phyloP scores from a whole-genome alignment of 1,140 invertebrate species.

The Pseudomyrmex pallidus region DNA sequence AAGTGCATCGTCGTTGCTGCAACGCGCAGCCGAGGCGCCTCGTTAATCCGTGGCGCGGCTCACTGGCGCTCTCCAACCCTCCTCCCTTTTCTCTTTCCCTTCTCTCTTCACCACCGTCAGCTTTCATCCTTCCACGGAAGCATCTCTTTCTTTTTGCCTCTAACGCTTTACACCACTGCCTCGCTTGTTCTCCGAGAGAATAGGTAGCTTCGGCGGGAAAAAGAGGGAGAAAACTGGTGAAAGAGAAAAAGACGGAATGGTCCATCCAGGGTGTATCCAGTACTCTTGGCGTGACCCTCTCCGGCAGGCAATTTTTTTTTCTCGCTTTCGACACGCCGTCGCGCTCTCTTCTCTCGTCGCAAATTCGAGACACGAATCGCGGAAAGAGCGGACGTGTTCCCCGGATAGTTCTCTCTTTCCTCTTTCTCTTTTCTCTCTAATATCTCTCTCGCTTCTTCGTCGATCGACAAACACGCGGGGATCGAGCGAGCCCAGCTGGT shows the following conservation, averaged over 20 bases:
- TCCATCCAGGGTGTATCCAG: constrained; percentile 1
- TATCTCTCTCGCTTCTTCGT: background rate
- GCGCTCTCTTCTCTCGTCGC: background rate
- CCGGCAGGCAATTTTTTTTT: constrained; percentile 28
- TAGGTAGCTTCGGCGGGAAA: background rate
- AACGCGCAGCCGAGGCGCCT: constrained; percentile 47
- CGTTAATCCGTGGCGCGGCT: constrained; percentile 70
- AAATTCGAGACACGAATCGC: constrained; percentile 70
- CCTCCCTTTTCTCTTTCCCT: background rate
- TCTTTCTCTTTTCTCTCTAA: background rate
- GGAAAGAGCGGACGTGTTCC: constrained; percentile 64
- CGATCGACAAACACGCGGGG: constrained; percentile 51
- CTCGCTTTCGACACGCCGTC: constrained; percentile 29
- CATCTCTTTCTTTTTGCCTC: background rate
- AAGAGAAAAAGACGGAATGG: background rate
- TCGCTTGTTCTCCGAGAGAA: background rate
- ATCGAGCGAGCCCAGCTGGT: background rate
- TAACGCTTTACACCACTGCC: background rate
- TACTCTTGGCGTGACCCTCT: constrained; percentile 7
- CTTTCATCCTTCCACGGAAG: background rate
- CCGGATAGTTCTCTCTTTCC: constrained; percentile 33
- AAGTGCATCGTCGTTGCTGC: constrained; percentile 71
- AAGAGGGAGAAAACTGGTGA: background rate
- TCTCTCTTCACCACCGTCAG: background rate
- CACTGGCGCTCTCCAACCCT: constrained; percentile 52